A percentile compares a stretch with the other conserved stretches of the same genome.
These are phyloP conservation scores for Myathropa florea DNA, from an alignment of 2,888 invertebrate species.

Conservation along the genomic window DNA sequence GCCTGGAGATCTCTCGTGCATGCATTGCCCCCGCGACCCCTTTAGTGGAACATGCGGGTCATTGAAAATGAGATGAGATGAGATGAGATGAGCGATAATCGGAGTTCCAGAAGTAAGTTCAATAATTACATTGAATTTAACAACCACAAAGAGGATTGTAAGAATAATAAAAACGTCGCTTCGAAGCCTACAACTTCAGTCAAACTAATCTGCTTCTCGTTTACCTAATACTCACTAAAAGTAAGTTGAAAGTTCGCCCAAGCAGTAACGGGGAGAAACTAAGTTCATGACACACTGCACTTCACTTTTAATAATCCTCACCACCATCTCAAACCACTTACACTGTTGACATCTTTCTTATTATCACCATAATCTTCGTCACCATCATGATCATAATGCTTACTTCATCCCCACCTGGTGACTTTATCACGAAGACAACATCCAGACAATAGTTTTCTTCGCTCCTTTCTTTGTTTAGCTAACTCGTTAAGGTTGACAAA, in stretches of 20 bases:
- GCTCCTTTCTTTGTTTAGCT: not conserved
- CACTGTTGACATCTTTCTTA: not conserved
- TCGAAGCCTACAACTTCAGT: not conserved
- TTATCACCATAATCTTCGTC: not conserved
- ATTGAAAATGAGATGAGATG: no score
- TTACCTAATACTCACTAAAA: not conserved
- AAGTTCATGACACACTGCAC: not conserved
- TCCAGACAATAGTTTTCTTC: not conserved
- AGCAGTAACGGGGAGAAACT: not conserved
- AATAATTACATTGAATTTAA: no score
- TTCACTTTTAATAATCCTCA: slow-evolving; percentile 4
- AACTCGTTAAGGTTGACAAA: not conserved
- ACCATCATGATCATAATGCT: not conserved
- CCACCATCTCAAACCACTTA: not conserved
- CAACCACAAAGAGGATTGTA: not conserved
- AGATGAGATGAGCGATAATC: no score
- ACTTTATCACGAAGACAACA: not conserved
- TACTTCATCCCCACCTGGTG: not conserved
- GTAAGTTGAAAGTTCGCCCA: not conserved
- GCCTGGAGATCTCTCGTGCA: no score
- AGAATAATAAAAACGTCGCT: not conserved
- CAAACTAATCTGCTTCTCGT: not conserved
- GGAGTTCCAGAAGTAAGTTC: no score
- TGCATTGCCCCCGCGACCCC: no score
- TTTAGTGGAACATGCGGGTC: no score